Conservation (phyloP, 1,140 invertebrate species). For the Drosophila melanica region DNA sequence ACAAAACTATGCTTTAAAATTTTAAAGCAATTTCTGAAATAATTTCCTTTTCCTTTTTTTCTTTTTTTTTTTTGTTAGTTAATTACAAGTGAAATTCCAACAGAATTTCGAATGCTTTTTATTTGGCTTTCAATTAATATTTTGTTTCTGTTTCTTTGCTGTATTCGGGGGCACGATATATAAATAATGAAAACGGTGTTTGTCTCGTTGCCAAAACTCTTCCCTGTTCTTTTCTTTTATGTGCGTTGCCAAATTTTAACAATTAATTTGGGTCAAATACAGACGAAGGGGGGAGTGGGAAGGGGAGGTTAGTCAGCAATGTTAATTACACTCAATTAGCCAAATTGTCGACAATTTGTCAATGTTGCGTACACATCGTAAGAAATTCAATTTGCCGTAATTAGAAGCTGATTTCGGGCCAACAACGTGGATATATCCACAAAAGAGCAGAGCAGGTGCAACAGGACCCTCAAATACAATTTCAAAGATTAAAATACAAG, state of each 20-base stretch:
- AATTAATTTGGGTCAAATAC: conserved; percentile 70
- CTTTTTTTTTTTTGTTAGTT: no score
- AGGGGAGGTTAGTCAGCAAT: conserved; percentile 23
- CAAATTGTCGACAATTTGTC: conserved; percentile 70
- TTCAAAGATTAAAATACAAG: conserved; percentile 23
- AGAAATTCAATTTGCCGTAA: conserved; percentile 41
- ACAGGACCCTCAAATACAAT: conserved; percentile 18
- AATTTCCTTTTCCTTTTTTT: no score
- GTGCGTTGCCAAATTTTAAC: conserved; percentile 54
- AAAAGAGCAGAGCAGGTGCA: conserved; percentile 3
- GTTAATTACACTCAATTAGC: conserved; percentile 79
- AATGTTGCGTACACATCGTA: conserved; percentile 19
- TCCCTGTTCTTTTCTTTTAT: conserved; percentile 27
- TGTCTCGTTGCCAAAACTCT: conserved; percentile 39
- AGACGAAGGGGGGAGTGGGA: neutral
- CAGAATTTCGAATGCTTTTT: neutral
- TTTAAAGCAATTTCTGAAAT: no score
- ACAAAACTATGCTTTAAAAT: neutral
- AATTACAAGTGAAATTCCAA: no score
- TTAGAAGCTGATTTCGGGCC: conserved; percentile 40
- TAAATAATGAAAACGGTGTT: conserved; percentile 76
- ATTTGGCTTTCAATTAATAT: conserved; percentile 23
- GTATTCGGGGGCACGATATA: conserved; percentile 30
- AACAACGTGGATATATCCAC: neutral
- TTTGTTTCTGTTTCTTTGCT: conserved; percentile 30